Evolutionary conservation across 2,888 invertebrate genomes (phyloP).

Genomic region (Phanerotoma sp.): DNA sequence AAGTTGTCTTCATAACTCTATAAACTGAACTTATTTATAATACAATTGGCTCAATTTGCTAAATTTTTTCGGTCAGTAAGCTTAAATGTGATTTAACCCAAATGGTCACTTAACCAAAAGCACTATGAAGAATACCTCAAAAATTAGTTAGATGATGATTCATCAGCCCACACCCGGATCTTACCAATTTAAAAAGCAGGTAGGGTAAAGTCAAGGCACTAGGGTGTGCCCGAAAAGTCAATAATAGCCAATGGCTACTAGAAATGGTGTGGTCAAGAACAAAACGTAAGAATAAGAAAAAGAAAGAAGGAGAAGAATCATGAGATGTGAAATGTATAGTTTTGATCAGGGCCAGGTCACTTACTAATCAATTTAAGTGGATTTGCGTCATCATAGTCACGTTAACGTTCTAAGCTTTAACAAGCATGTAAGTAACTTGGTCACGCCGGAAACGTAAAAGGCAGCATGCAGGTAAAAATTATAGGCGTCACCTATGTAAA

Average conservation of each 20-base stretch:
- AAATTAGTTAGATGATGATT: conserved; percentile 30
- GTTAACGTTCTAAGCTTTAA: not conserved
- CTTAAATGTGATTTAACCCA: not conserved
- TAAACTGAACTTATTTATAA: too few species aligned
- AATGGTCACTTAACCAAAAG: too few species aligned
- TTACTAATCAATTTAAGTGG: conserved; percentile 37
- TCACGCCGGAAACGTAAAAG: conserved; percentile 1
- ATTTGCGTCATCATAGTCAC: not conserved
- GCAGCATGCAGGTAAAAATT: not conserved
- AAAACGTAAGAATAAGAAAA: too few species aligned
- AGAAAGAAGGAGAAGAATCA: not conserved
- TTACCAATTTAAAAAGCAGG: conserved; percentile 30
- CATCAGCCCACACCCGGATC: conserved; percentile 33
- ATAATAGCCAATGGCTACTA: conserved; percentile 6
- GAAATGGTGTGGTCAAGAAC: too few species aligned
- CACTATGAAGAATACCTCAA: not conserved
- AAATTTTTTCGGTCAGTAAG: too few species aligned
- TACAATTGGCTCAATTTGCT: too few species aligned
- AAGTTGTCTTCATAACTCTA: too few species aligned
- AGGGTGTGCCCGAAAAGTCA: conserved; percentile 25
- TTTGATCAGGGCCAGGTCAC: conserved; percentile 30
- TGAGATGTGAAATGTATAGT: not conserved
- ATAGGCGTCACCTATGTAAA: too few species aligned
- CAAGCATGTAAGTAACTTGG: not conserved
- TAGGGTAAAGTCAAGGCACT: too few species aligned